Base-by-base conservation (phyloP, 2,797 vertebrate species). In the Clamator glandarius region DNA sequence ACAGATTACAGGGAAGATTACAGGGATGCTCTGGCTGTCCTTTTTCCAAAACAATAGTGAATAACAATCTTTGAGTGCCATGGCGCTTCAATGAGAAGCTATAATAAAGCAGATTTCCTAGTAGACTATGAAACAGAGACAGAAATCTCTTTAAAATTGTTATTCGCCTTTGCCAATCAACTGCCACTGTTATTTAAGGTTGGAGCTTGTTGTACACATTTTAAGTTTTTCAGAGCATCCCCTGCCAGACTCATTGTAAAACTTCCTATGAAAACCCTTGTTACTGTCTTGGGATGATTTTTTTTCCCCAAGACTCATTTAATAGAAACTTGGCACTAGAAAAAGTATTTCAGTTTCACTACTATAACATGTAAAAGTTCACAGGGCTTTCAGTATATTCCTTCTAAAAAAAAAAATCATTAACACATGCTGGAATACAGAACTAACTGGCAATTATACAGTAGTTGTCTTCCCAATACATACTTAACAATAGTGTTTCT, bases 291-390 rank as follows among this genome's bases (percentile, higher is more conserved):
- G 89, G 93, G 93, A 97, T 96, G 94, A 95, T 95, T 75, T 68
- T 87, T 78, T 87, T 88, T 62, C 69, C 59, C 74, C 91, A 97
- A 97, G 94, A 95, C 89, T 94, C 84, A 87, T 96, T 98, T 98
- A 97, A 96, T 97, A 97, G 97, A 97, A 98, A 97, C 92, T 96
- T 98, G 97, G 98, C 97, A 97, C 94, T 95, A 97, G 96, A 98
- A 97, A 94, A 96, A 95, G 96, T 96, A 73, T 97, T 97, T 97
- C 93, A 96, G 80, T 95, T 98, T 98, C 97, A 96, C 97, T 97
- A 96, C 96, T 96, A 87, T 96, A 85, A 97, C 90, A 90, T 89
- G 95, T 97, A 97, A 97, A 97, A 96, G 69, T 98, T 97, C 96
- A 97, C 68, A 92, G 89, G 90, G 74, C 68, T 97, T 82, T 96